A percentile compares a stretch with the other conserved stretches of the same genome.
phyloP scores from a whole-genome alignment of 2,797 vertebrate genomes.

The Echiichthys vipera region DNA sequence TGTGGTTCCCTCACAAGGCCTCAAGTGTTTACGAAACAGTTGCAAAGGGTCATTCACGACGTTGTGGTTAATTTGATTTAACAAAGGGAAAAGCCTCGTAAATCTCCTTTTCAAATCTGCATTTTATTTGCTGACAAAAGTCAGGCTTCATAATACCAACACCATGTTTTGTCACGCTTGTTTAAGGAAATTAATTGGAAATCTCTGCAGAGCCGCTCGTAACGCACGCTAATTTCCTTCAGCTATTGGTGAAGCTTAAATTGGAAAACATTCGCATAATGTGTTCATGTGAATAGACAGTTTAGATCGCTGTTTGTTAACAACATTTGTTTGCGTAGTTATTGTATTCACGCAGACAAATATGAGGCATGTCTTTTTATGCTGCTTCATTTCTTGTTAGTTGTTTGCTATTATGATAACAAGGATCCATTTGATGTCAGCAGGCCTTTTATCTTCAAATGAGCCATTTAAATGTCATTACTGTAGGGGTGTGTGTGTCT shows the following conservation, averaged over 20 bases:
- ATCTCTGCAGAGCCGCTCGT: conserved; percentile 31
- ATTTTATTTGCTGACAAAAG: conserved; percentile 44
- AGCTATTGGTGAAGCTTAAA: conserved; percentile 61
- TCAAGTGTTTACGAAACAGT: conserved; percentile 23
- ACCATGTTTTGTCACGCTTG: conserved; percentile 58
- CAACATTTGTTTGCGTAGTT: conserved; percentile 72
- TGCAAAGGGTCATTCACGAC: conserved; percentile 20
- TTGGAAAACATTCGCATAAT: conserved; percentile 67
- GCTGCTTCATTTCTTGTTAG: conserved; percentile 72
- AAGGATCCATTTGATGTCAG: conserved; percentile 78
- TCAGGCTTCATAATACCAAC: conserved; percentile 6
- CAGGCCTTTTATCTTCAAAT: conserved; percentile 80
- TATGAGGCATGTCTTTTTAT: conserved; percentile 71
- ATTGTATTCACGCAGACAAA: conserved; percentile 70
- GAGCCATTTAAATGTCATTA: conserved; percentile 84
- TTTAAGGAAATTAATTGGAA: conserved; percentile 75
- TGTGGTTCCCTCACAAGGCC: neutral
- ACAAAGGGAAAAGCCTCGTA: conserved; percentile 5
- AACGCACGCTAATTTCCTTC: conserved; percentile 57
- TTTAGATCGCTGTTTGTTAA: conserved; percentile 74
- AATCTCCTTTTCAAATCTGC: conserved; percentile 47
- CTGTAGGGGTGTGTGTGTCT: conserved; percentile 28
- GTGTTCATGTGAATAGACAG: conserved; percentile 63
- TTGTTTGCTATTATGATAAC: conserved; percentile 79
- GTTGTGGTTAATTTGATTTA: conserved; percentile 27